Evolutionary conservation across 2,888 invertebrate species (phyloP), one percentile per base, ranked within the genome.

Genomic region (Yponomeuta sedellus): DNA sequence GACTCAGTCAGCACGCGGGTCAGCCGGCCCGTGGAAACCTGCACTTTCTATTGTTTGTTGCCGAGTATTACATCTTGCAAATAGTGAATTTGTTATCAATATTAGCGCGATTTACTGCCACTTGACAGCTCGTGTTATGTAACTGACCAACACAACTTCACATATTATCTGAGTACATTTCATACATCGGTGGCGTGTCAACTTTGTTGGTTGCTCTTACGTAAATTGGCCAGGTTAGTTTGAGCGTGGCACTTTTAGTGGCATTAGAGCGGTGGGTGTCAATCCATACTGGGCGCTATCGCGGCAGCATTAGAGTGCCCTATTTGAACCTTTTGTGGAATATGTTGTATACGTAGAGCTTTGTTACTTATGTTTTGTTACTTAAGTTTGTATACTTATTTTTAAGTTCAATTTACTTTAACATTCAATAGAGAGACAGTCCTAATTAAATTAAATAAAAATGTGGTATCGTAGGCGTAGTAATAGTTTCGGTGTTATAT

Each of bases 31-130:
- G 5, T 8, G 44, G 44, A 52, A 52, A 16, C 44, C 16, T 5
- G 16, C 16, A 52, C 44, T 52, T 52, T 52, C 44, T 52, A 52
- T 52, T 52, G 44, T 52, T 52, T 16, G 44, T 52, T 16, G 44
- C 12, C 44, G 44, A 3, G 44, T 52, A 12, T 52, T 52, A 44
- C 44, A 12, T 44, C 12, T 4, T 16, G 16, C 44, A 52, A 52
- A 52, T 52, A 52, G 12, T 52, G 16, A 52, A 16, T 52, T 52
- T 52, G 44, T 52, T 52, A 52, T 52, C 44, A 52, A 52, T 52
- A 52, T 52, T 52, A 52, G 44, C 44, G 44, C 44, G 44, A 52
- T 52, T 52, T 52, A 16, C 44, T 52, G 44, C 44, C 44, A 52
- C 44, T 52, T 52, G 44, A 52, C 44, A 52, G 44, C 12, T 5